Base-by-base conservation (phyloP, 2,113 vertebrate genomes). In the Bettongia penicillata region DNA sequence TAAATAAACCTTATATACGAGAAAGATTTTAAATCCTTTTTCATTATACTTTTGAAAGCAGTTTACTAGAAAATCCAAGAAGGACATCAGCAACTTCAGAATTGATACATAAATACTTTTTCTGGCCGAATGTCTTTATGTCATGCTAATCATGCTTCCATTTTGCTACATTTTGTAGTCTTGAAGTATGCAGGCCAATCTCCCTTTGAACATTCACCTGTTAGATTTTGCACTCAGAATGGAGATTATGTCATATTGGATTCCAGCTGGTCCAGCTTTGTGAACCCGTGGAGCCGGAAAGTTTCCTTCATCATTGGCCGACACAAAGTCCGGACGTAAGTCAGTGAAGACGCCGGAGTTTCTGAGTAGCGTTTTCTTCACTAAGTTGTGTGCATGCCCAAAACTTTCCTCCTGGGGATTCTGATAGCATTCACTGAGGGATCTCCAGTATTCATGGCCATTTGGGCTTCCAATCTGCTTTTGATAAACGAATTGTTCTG, bases 281-380 rank as follows among this genome's bases (percentile, higher is more conserved):
- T 99, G 97, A 99, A 99, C 97, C 99, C 99, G 0, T 99, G 99
- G 99, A 99, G 99, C 98, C 98, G 99, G 90, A 99, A 99, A 95
- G 99, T 99, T 77, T 99, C 98, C 19, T 99, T 99, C 97, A 98
- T 99, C 97, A 99, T 99, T 0, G 99, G 99, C 68, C 98, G 98
- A 23, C 99, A 99, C 97, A 99, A 99, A 99, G 99, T 99, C 97
- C 98, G 98, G 95, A 99, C 98, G 99, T 99, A 99, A 99, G 99
- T 98, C n/a, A 8, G 0, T 90, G 91, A 9, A 53, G 26, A 91
- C 92, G 90, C 61, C 89, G 28, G 51, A 51, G 47, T 92, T 11
- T 93, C 43, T 92, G 3, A 96, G 95, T 37, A 26, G 5, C 31
- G 9, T 94, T 31, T 93, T 93, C 90, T 57, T 68, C 50, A 12